These are phyloP conservation scores for Drosophila malerkotliana DNA, from an alignment of 1,140 invertebrate genomes.

Conservation along the genomic window DNA sequence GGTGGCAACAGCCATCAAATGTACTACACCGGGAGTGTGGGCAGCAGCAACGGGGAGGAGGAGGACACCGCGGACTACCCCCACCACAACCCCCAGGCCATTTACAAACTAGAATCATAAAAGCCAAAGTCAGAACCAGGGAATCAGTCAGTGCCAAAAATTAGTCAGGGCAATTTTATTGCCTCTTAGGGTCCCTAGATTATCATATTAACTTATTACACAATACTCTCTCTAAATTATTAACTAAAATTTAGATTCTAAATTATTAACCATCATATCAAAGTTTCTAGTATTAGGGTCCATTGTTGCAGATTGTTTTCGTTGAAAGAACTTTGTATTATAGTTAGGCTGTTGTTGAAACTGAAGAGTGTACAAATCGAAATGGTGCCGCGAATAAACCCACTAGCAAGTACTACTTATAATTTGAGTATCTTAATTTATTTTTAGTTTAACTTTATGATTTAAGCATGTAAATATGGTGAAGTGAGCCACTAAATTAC, in stretches of 20 bases:
- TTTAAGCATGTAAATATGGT: constrained; percentile 54
- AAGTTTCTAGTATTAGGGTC: constrained; percentile 29
- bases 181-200: constrained; percentile 59
- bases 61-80: constrained; percentile 57
- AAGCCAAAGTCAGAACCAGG: constrained; percentile 42
- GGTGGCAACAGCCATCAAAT: constrained; percentile 18
- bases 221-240: constrained; percentile 16
- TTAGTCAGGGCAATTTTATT: constrained; percentile 79
- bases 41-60: constrained; percentile 70
- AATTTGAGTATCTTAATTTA: constrained; percentile 26
- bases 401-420: constrained; percentile 6
- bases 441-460: constrained; percentile 20
- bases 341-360: constrained; percentile 54
- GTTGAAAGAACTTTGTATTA: constrained; percentile 56
- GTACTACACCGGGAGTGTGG: constrained; percentile 74
- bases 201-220: constrained; percentile 35
- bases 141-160: constrained; percentile 77
- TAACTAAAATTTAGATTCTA: neutral
- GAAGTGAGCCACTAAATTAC: constrained; percentile 29
- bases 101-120: constrained; percentile 37
- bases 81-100: constrained; percentile 18
- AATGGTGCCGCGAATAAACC: constrained; percentile 55
- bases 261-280: constrained; percentile 16
- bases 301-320: constrained; percentile 49
- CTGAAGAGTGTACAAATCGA: constrained; percentile 60